Evolutionary conservation across 1,140 invertebrate species (phyloP), one percentile per base, ranked within the genome.

Genomic region (Bombus superbus): DNA sequence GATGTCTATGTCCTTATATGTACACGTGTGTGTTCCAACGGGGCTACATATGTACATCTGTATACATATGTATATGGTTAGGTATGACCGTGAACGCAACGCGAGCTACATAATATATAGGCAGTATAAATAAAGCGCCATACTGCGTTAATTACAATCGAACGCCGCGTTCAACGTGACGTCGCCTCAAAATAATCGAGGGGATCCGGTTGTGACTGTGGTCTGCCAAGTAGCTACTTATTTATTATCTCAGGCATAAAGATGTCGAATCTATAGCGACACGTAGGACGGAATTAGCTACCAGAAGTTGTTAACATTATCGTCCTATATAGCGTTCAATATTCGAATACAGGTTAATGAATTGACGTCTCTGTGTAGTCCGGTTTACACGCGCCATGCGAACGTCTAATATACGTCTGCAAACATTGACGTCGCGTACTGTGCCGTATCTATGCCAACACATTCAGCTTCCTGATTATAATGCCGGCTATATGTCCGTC

Each of bases 111-210:
- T 86, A 87, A 88, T 85, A 81, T 88, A 73, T 80, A 81, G 62
- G 53, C 18, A 66, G 53, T 89, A 91, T 89, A 90, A 90, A 90
- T 90, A 90, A 90, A 88, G 89, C 89, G 71, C 82, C 89, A 89
- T 90, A 85, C 86, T 75, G 89, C 79, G 88, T 89, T 90, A 90
- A 90, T 90, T 90, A 88, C 79, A 38, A 89, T 89, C 89, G 90
- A 83, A 18, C 57, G 86, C n/a, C 75, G 32, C 72, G 81, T 74
- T 44, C 47, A 28, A 68, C 74, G 69, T 68, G 68, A 75, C 42
- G 57, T 64, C 32, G 66, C 44, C 64, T 81, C 80, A 25, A 86
- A 79, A 75, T 81, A 74, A 80, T 83, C n/a, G 57, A 64, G 42
- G 68, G 76, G 38, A 5, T 35, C 3, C 66, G 22, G 1, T 1